Evolutionary conservation across 2,797 vertebrate species (phyloP).

Genomic region (Mus minutoides): DNA sequence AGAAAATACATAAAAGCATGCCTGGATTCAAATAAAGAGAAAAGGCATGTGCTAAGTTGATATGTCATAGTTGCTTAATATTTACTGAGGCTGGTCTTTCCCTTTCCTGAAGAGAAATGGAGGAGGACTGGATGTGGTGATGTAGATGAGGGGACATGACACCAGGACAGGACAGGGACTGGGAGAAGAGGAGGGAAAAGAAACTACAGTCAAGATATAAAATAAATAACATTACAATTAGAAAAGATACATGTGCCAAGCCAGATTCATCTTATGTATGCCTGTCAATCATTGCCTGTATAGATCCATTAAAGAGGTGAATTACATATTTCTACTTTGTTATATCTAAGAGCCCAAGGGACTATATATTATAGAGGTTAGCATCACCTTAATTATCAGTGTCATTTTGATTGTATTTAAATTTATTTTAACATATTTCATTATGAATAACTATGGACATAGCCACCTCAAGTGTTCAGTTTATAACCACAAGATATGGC

Average conservation of each 20-base stretch:
- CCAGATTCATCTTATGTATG: background rate
- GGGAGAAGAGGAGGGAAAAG: background rate
- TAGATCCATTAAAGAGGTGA: background rate
- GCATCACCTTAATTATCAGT: background rate
- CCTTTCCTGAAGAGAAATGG: background rate
- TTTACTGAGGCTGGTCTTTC: background rate
- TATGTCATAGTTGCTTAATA: background rate
- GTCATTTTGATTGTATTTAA: background rate
- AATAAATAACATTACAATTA: background rate
- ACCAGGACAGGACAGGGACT: background rate
- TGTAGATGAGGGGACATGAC: background rate
- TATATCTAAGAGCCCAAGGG: background rate
- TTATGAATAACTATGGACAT: background rate
- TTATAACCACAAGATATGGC: background rate
- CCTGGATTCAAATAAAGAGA: conserved; percentile 12
- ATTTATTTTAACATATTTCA: background rate
- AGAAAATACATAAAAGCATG: background rate
- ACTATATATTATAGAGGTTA: background rate
- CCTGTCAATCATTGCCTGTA: background rate
- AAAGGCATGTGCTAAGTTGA: background rate
- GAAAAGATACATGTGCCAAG: background rate
- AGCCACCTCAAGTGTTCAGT: background rate
- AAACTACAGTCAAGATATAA: background rate
- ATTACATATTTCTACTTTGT: background rate
- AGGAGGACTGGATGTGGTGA: background rate